Percentiles rank a stretch among this genome's conserved stretches.
These are phyloP conservation scores for Leucophenga montana DNA, from an alignment of 2,888 invertebrate genomes.

Conservation along the genomic window DNA sequence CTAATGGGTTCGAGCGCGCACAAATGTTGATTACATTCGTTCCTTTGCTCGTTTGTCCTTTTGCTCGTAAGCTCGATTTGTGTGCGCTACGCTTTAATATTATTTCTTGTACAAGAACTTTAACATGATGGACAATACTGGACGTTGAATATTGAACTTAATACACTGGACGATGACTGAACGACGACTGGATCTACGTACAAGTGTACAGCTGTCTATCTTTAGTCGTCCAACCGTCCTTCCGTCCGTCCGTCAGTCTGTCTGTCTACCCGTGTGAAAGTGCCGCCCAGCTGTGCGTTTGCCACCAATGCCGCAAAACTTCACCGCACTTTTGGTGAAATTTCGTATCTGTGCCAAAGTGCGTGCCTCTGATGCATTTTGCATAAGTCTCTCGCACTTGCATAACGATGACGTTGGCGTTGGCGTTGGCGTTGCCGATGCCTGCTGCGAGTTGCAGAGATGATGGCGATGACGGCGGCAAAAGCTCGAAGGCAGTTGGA, in stretches of 20 bases:
- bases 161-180: too few relatives aligned
- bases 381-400: too few relatives aligned
- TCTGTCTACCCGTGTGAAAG: constrained; percentile 47
- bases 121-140: too few relatives aligned
- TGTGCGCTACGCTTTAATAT: too few relatives aligned
- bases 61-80: too few relatives aligned
- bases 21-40: too few relatives aligned
- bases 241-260: constrained; percentile 59
- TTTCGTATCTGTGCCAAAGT: too few relatives aligned
- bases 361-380: too few relatives aligned
- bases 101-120: neutral
- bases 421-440: constrained; percentile 34
- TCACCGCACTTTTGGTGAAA: constrained; percentile 52
- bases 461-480: constrained; percentile 40
- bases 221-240: constrained; percentile 41
- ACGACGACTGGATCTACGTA: neutral
- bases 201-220: constrained; percentile 46
- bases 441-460: constrained; percentile 37
- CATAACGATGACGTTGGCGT: neutral
- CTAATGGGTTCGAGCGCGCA: too few relatives aligned
- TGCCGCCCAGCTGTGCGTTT: constrained; percentile 39
- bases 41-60: too few relatives aligned
- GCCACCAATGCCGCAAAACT: constrained; percentile 48
- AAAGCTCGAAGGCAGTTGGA: too few relatives aligned
- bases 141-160: too few relatives aligned